Base-by-base conservation (phyloP, 37 sponge, comb jelly and placozoan species). In the Haliclona indistincta region DNA sequence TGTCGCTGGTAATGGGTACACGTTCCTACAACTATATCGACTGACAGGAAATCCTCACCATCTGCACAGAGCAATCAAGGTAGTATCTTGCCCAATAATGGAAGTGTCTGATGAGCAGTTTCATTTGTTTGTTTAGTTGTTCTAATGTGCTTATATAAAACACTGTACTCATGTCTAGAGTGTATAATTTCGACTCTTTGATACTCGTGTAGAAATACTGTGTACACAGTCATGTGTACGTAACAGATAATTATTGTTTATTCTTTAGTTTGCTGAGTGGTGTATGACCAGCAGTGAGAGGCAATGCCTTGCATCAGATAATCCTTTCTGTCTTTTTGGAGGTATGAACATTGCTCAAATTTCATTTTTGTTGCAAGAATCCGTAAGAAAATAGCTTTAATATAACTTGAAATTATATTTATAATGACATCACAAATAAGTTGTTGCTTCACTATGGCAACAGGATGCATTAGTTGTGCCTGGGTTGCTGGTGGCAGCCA, bases 1-100 rank as follows among this genome's bases (percentile, higher is more conserved):
- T 1, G 88, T 78, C 6, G 82, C 95, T 0, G 98, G 98, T 25
- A 97, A 91, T 82, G 98, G 86, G 19, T 97, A 97, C 73, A 84
- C 95, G 10, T 94, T 97, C 51, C 82, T 97, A 36, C 77, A 86
- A 22, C 76, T 97, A 45, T 89, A 80, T 65, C 75, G 71, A 28
- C 52, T 79, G 8, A 97, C 98, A 29, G 76, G 78, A 30, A 49
- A 94, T 1, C 26, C 58, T 1, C 67, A 72, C 7, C 63, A 94
- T 73, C 64, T 91, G 15, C 51, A 83, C 52, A 71, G 89, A 54
- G 95, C 95, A 1, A 39, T 79, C 64, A 81, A 89, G 75, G 86
- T 88, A 8, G 34, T 63, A 6, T 15, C 20, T 34, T 51, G 75
- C 23, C 2, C n/a, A 73, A 13, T 54, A 63, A 4, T 32, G 17